Evolutionary conservation across 2,797 vertebrate species (phyloP), one percentile per base, ranked within the genome.

Genomic region (Argentina silus): DNA sequence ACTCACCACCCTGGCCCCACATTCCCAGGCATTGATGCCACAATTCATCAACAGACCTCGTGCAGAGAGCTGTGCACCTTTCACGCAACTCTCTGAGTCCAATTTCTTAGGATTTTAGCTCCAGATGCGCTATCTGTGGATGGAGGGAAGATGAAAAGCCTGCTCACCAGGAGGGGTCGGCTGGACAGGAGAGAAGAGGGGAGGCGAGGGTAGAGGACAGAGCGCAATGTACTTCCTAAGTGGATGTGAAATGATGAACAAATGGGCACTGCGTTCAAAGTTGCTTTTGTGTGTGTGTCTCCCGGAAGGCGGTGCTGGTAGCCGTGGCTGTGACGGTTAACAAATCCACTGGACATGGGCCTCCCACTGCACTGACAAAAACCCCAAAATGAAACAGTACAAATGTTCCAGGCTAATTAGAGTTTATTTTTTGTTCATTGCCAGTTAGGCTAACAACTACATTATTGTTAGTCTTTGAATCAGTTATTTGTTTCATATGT

Each of bases 111-210:
- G 10, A 45, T 50, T 83, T 81, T 70, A 70, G 63, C 75, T 76
- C 73, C 62, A 78, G 70, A 82, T 72, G 55, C 79, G 74, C 81
- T 75, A 77, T 80, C 70, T 75, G 60, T 43, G 62, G 69, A 59
- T 62, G 74, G 82, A 76, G 64, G 73, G 74, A 83, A 82, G 80
- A 77, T 89, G 73, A 86, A 81, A 89, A 78, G 63, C 47, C 15
- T 61, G 60, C 27, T 67, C 75, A 27, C 70, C 72, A 56, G 64
- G 56, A 55, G 10, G 17, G 15, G 73, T 76, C 77, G 78, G 72
- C 70, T 78, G 82, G 68, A 81, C 57, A 82, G 78, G 85, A 83
- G 81, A 88, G 83, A 85, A 79, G 67, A 51, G 68, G 68, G 59
- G 75, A 15, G 9, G 55, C 9, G 27, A 36, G 27, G 59, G 36